Conservation (phyloP, 2,888 invertebrate genomes). For the Athripsodes cinereus region DNA sequence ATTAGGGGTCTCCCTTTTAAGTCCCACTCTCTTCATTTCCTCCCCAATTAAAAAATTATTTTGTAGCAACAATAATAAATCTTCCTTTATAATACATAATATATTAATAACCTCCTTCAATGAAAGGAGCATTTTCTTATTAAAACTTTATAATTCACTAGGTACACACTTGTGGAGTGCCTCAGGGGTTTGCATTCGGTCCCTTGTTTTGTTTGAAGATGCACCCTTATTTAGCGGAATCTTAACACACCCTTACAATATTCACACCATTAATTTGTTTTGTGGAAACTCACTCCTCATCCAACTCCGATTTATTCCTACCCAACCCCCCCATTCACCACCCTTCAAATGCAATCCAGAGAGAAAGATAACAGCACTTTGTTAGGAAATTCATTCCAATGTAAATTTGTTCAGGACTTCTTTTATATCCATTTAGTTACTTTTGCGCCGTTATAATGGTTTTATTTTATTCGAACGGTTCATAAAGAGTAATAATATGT, state of each 20-base stretch:
- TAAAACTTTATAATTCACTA: not conserved
- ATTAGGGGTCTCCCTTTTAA: too few relatives aligned
- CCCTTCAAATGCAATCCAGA: not conserved
- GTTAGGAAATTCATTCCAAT: not conserved
- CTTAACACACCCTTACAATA: slow-evolving; percentile 4
- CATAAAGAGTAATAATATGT: too few relatives aligned
- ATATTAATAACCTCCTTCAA: too few relatives aligned
- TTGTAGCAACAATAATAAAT: too few relatives aligned
- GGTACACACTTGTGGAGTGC: not conserved
- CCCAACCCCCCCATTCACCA: not conserved
- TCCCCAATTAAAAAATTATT: too few relatives aligned
- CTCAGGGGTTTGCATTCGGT: not conserved
- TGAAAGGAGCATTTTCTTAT: not conserved
- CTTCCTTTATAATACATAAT: too few relatives aligned
- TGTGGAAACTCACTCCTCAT: not conserved
- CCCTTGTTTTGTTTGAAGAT: slow-evolving; percentile 1
- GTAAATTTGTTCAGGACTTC: not conserved
- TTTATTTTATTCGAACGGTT: too few relatives aligned
- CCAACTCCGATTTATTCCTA: not conserved
- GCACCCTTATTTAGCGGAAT: not conserved
- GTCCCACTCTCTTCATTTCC: too few relatives aligned
- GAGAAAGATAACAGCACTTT: not conserved
- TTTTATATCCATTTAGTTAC: too few relatives aligned
- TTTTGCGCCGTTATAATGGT: too few relatives aligned
- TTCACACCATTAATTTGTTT: slow-evolving; percentile 6